phyloP scores from a whole-genome alignment of 1,140 invertebrate species.

The Telenomus remus region DNA sequence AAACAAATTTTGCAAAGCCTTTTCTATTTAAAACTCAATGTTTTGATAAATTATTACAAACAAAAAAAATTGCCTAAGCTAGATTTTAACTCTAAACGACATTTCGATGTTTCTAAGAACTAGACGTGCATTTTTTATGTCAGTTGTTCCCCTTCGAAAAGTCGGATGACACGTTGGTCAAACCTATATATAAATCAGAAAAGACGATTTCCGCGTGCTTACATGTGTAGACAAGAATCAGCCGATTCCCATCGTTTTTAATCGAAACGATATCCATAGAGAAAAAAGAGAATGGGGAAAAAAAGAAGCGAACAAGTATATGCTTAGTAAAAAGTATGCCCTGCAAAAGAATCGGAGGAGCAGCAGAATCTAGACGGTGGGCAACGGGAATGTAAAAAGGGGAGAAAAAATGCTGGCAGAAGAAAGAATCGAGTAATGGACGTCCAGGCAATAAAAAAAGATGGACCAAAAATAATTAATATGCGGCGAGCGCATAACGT shows the following conservation, averaged over 20 bases:
- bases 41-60: no score
- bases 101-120: neutral
- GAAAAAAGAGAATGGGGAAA: neutral
- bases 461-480: constrained; percentile 55
- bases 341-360: constrained; percentile 1
- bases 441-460: constrained; percentile 47
- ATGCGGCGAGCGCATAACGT: constrained; percentile 58
- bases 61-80: no score
- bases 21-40: no score
- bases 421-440: constrained; percentile 45
- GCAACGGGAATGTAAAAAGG: constrained; percentile 36
- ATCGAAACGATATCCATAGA: constrained; percentile 39
- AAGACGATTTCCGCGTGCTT: constrained; percentile 44
- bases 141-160: neutral
- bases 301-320: constrained; percentile 7
- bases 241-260: constrained; percentile 54
- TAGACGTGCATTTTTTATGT: neutral
- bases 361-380: constrained; percentile 12
- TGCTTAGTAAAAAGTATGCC: neutral
- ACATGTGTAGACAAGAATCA: constrained; percentile 49
- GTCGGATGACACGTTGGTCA: constrained; percentile 9
- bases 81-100: neutral
- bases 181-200: constrained; percentile 20
- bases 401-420: constrained; percentile 14
- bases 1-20: no score